Conservation (phyloP, 2,797 vertebrate species). For the Pseudomugil tenellus region DNA sequence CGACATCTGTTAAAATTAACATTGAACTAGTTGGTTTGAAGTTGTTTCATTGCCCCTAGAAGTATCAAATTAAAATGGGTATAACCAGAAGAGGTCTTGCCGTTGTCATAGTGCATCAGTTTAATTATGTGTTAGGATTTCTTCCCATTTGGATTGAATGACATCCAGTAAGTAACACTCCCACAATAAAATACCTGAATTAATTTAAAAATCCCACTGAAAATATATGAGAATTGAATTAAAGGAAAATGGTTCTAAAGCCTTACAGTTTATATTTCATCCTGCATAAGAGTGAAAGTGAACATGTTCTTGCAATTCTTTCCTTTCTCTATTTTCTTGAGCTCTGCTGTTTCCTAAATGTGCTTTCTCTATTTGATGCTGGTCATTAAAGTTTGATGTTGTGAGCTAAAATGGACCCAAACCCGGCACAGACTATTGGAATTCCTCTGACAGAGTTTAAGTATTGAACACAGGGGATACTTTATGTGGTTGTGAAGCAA, state of each 20-base stretch:
- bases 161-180: too few species aligned
- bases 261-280: neutral
- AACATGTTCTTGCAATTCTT: neutral
- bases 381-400: slow-evolving; percentile 40
- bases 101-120: slow-evolving; percentile 36
- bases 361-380: slow-evolving; percentile 35
- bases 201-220: slow-evolving; percentile 31
- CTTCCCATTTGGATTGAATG: slow-evolving; percentile 45
- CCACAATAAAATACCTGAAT: slow-evolving; percentile 29
- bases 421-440: slow-evolving; percentile 10
- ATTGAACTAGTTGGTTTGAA: slow-evolving; percentile 38
- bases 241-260: slow-evolving; percentile 17
- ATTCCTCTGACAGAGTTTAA: slow-evolving; percentile 34
- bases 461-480: slow-evolving; percentile 17
- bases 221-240: slow-evolving; percentile 19
- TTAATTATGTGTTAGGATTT: slow-evolving; percentile 61
- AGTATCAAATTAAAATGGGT: slow-evolving; percentile 65
- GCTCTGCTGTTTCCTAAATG: slow-evolving; percentile 36
- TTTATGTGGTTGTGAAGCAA: slow-evolving; percentile 34
- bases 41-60: slow-evolving; percentile 33
- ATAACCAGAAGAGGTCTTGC: slow-evolving; percentile 51
- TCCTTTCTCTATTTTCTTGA: slow-evolving; percentile 3
- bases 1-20: slow-evolving; percentile 42
- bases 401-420: slow-evolving; percentile 45
- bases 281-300: slow-evolving; percentile 10